phyloP scores from a whole-genome alignment of 2,888 invertebrate genomes.

The Dynastes tityus region DNA sequence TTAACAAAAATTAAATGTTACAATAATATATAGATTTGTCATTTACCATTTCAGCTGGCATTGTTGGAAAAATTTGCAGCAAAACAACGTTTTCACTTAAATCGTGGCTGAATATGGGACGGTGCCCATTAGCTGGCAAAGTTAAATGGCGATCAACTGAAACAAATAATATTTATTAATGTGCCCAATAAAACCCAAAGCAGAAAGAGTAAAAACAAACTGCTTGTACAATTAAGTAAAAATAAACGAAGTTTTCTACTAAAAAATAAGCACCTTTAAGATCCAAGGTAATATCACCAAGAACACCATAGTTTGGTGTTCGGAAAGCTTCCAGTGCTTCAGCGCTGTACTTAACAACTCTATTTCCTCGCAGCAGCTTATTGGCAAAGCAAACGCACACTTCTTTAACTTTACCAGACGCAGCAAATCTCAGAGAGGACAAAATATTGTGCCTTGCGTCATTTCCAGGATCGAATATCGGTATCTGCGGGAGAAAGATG shows the following conservation, averaged over 20 bases:
- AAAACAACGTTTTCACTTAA: slow-evolving; percentile 90
- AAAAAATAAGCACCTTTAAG: not conserved
- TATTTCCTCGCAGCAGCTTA: slow-evolving; percentile 91
- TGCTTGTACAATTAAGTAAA: too few species aligned
- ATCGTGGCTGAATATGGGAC: slow-evolving; percentile 74
- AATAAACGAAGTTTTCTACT: too few species aligned
- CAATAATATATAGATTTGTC: not conserved
- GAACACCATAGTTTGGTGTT: slow-evolving; percentile 88
- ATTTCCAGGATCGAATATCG: slow-evolving; percentile 93
- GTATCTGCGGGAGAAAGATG: slow-evolving; percentile 76
- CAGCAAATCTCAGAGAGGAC: slow-evolving; percentile 91
- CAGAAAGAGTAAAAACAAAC: not conserved
- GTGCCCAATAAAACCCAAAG: too few species aligned
- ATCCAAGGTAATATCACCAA: slow-evolving; percentile 71
- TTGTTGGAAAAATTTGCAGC: slow-evolving; percentile 92
- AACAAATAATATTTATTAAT: not conserved
- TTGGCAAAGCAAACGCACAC: slow-evolving; percentile 94
- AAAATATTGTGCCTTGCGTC: slow-evolving; percentile 96
- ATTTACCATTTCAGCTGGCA: slow-evolving; percentile 80
- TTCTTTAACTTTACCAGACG: slow-evolving; percentile 91
- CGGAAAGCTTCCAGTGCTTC: slow-evolving; percentile 85
- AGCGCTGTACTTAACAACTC: slow-evolving; percentile 84
- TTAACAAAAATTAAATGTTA: too few species aligned
- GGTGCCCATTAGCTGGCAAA: not conserved
- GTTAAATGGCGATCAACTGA: not conserved